Conservation (phyloP, 2,888 invertebrate genomes). For the Eupithecia inturbata region DNA sequence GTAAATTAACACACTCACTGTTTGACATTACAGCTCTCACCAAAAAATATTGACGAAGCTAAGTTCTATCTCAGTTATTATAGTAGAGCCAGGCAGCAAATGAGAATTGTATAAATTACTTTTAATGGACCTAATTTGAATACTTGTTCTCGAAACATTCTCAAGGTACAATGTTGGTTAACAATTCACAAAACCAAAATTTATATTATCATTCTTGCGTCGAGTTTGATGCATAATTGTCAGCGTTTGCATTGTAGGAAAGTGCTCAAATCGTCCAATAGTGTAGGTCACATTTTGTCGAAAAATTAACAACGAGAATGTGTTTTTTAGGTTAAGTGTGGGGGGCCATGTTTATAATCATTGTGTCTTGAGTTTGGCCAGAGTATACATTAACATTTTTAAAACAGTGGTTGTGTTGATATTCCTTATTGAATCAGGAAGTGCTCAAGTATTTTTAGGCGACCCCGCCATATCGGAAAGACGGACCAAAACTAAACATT, state of each 20-base stretch:
- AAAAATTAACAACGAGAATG: not conserved
- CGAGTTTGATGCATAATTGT: not conserved
- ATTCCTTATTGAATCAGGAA: conserved; percentile 66
- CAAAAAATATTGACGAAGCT: conserved; percentile 61
- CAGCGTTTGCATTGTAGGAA: not conserved
- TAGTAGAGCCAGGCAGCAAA: not conserved
- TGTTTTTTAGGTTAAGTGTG: not conserved
- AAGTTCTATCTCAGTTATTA: not conserved
- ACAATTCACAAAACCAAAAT: not conserved
- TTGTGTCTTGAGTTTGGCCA: not conserved
- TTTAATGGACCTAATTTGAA: not conserved
- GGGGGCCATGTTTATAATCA: not conserved
- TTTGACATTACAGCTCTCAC: conserved; percentile 76
- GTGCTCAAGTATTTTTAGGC: conserved; percentile 82
- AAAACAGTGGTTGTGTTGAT: conserved; percentile 84
- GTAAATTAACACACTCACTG: conserved; percentile 84
- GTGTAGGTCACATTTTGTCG: not conserved
- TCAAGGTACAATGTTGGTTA: not conserved
- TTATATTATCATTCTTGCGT: not conserved
- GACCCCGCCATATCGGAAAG: conserved; percentile 71
- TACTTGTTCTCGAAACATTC: not conserved
- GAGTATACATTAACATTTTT: conserved; percentile 19
- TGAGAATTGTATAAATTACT: not conserved
- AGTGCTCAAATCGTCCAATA: not conserved
- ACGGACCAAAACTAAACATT: conserved; percentile 58